Evolutionary conservation across 2,888 invertebrate species (phyloP), one percentile per base, ranked within the genome.

Genomic region (Drosophila mayaguana): DNA sequence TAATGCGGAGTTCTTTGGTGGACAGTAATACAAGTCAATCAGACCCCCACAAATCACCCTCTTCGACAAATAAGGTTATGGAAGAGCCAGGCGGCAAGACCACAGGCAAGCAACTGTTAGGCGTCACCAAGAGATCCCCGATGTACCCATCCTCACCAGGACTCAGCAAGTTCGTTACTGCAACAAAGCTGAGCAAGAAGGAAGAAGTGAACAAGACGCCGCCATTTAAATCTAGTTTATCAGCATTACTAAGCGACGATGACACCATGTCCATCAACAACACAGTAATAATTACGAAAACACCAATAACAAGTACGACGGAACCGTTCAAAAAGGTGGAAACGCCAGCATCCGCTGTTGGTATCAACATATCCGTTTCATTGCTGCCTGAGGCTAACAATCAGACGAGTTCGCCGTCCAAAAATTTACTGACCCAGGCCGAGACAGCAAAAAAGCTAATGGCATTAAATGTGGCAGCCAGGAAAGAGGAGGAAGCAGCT

Each of bases 351-450:
- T 11, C 66, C 7, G 14, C 34, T 0, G 57, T 20, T 59, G 75
- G 70, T 6, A 79, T 77, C 8, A 77, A 77, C 46, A 77, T 77
- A 1, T 77, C 77, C 4, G 79, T 77, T 9, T 77, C 75, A n/a
- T 14, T 70, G 50, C 25, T 74, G 20, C 12, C 75, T 6, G 75
- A 74, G 7, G 18, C 9, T 5, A 55, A 20, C 8, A 46, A 25
- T 1, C 32, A n/a, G n/a, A 4, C 5, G 16, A 18, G 4, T 20
- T 18, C 42, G 8, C 11, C 48, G 12, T 18, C 51, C 12, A 68
- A 72, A 36, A 78, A 63, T 20, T 12, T 1, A 1, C n/a, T 57
- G 12, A 62, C 63, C 0, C 67, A 76, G 38, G 63, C 73, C 1
- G 78, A 78, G 50, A 61, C 67, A 2, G 53, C 46, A 1, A 70